These are phyloP conservation scores for Eretmocerus hayati DNA, from an alignment of 2,888 invertebrate genomes.

Conservation along the genomic window DNA sequence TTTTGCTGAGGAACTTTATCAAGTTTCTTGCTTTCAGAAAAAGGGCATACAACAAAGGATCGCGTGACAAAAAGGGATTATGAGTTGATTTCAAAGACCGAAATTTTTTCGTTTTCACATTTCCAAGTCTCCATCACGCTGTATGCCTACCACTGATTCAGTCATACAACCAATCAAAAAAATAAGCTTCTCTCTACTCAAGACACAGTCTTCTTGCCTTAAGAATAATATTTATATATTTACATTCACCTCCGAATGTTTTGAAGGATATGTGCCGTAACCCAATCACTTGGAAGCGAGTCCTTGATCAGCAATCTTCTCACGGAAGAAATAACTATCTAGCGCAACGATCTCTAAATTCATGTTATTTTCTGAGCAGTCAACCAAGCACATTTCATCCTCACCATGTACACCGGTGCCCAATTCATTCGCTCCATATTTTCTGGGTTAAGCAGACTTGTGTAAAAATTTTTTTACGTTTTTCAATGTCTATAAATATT, in stretches of 20 bases:
- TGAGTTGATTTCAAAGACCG: too few relatives aligned
- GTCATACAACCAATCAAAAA: not conserved
- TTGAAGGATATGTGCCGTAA: slow-evolving; percentile 12
- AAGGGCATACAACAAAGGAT: too few relatives aligned
- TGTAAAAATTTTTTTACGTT: slow-evolving; percentile 40
- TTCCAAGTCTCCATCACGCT: too few relatives aligned
- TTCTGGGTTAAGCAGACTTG: slow-evolving; percentile 41
- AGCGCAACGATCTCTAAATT: slow-evolving; percentile 28
- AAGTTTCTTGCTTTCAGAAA: too few relatives aligned
- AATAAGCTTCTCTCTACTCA: slow-evolving; percentile 8
- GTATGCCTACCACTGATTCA: not conserved
- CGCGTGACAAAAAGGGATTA: too few relatives aligned
- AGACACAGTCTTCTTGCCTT: slow-evolving; percentile 22
- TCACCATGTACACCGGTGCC: slow-evolving; percentile 32
- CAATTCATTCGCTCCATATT: slow-evolving; percentile 32
- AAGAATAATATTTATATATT: slow-evolving; percentile 23
- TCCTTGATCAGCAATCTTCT: slow-evolving; percentile 29
- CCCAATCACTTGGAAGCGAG: slow-evolving; percentile 1
- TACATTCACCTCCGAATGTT: slow-evolving; percentile 12
- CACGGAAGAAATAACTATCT: slow-evolving; percentile 23
- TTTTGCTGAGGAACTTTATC: too few relatives aligned
- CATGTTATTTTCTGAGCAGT: slow-evolving; percentile 21
- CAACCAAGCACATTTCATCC: slow-evolving; percentile 33
- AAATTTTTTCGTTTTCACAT: too few relatives aligned
- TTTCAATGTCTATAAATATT: slow-evolving; percentile 19